Percentiles rank a stretch among this genome's conserved stretches.
These are phyloP conservation scores for Chouioia cunea DNA, from an alignment of 2,888 invertebrate species.

Conservation along the genomic window DNA sequence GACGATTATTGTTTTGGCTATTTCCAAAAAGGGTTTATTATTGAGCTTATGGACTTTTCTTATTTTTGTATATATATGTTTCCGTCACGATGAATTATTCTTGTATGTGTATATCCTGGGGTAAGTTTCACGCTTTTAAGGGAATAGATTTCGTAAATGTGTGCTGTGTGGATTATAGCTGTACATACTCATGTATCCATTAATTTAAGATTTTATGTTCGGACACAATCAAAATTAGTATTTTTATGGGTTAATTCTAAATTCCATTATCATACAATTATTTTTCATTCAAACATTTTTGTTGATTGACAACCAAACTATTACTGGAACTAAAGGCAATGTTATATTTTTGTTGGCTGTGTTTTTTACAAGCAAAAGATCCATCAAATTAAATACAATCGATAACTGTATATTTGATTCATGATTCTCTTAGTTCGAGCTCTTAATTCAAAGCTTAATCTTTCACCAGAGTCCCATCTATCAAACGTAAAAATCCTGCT, in stretches of 20 bases:
- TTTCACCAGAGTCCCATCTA: constrained; percentile 24
- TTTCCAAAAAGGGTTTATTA: constrained; percentile 43
- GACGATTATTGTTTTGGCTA: constrained; percentile 30
- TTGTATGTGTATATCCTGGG: constrained; percentile 7
- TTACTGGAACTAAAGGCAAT: not conserved
- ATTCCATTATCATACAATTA: not conserved
- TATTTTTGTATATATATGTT: constrained; percentile 19
- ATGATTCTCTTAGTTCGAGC: not conserved
- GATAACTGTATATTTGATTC: not conserved
- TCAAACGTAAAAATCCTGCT: not conserved
- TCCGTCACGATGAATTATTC: constrained; percentile 39
- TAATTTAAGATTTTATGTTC: constrained; percentile 17
- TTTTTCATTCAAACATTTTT: not conserved
- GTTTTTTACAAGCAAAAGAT: too few species aligned
- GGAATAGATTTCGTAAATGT: constrained; percentile 13
- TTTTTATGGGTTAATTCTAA: constrained; percentile 10
- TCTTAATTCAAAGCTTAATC: constrained; percentile 28
- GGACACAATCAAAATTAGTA: constrained; percentile 9
- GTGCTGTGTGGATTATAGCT: constrained; percentile 12
- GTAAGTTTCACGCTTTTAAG: not conserved
- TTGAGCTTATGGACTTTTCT: constrained; percentile 41
- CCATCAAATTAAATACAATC: constrained; percentile 4
- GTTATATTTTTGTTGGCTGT: too few species aligned
- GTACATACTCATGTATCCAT: not conserved
- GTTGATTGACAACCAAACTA: not conserved